These are phyloP conservation scores for Neolamprologus longior DNA, from an alignment of 2,113 vertebrate species.

Conservation along the genomic window DNA sequence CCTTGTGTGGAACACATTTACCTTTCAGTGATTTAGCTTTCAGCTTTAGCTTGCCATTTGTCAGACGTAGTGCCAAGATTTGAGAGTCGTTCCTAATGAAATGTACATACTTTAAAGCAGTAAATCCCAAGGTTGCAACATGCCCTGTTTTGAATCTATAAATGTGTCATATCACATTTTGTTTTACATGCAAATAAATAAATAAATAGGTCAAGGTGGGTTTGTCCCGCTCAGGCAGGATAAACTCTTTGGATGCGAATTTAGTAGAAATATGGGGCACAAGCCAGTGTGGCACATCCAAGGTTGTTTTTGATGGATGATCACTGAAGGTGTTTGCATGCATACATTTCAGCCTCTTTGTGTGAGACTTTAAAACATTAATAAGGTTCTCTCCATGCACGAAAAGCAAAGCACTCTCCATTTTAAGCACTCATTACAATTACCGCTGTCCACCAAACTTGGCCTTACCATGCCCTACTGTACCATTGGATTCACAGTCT, in stretches of 20 bases:
- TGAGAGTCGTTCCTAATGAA: background rate
- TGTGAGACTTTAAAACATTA: background rate
- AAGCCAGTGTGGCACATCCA: background rate
- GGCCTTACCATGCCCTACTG: background rate
- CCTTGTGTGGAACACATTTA: background rate
- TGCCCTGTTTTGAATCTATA: background rate
- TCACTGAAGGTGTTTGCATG: background rate
- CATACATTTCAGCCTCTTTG: background rate
- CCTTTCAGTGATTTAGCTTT: background rate
- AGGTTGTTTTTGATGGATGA: slow-evolving; percentile 13
- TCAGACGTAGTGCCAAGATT: background rate
- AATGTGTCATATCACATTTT: slow-evolving; percentile 4
- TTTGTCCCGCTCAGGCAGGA: background rate
- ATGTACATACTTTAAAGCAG: background rate
- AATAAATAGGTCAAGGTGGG: background rate
- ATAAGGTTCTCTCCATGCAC: background rate
- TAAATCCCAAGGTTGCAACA: background rate
- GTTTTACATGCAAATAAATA: background rate
- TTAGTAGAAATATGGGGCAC: background rate
- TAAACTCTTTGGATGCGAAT: background rate
- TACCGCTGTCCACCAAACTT: background rate
- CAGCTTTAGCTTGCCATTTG: background rate
- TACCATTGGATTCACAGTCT: background rate
- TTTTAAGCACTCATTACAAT: background rate
- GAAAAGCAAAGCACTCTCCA: background rate